Conservation (phyloP, 2,888 invertebrate genomes). For the Elgonia sp. region DNA sequence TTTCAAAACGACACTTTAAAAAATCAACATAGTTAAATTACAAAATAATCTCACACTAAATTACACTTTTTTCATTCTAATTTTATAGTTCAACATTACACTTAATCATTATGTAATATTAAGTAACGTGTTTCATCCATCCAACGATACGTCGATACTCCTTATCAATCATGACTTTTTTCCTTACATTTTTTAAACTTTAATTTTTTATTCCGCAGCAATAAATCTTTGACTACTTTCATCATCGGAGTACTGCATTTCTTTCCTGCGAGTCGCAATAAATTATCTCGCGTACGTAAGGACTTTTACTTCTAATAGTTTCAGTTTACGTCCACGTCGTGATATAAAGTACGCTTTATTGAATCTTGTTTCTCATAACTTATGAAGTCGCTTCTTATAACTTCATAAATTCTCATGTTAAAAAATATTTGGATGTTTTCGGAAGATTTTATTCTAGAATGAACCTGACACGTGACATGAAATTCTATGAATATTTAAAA, state of each 20-base stretch:
- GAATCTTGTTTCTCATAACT: slow-evolving; percentile 52
- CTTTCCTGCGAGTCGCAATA: slow-evolving; percentile 47
- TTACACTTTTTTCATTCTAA: neutral
- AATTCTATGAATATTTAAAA: neutral
- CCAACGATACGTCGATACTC: slow-evolving; percentile 29
- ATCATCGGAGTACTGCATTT: slow-evolving; percentile 55
- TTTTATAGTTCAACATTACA: slow-evolving; percentile 2
- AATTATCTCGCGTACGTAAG: slow-evolving; percentile 53
- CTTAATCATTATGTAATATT: slow-evolving; percentile 15
- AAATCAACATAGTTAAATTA: too few species aligned
- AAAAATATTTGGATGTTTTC: too few species aligned
- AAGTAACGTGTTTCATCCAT: slow-evolving; percentile 9
- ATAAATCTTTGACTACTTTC: slow-evolving; percentile 57
- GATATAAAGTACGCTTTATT: slow-evolving; percentile 57
- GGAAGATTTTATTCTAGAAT: too few species aligned
- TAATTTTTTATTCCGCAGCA: slow-evolving; percentile 20
- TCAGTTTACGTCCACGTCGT: slow-evolving; percentile 59
- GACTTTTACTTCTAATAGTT: slow-evolving; percentile 62
- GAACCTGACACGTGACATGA: too few species aligned
- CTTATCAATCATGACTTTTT: slow-evolving; percentile 38
- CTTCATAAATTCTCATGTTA: slow-evolving; percentile 31
- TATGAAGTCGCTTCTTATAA: slow-evolving; percentile 36
- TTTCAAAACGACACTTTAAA: too few species aligned
- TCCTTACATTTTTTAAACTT: neutral
- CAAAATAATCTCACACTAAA: too few species aligned